Conservation (phyloP, 2,888 invertebrate species). For the Leucoma salicis region DNA sequence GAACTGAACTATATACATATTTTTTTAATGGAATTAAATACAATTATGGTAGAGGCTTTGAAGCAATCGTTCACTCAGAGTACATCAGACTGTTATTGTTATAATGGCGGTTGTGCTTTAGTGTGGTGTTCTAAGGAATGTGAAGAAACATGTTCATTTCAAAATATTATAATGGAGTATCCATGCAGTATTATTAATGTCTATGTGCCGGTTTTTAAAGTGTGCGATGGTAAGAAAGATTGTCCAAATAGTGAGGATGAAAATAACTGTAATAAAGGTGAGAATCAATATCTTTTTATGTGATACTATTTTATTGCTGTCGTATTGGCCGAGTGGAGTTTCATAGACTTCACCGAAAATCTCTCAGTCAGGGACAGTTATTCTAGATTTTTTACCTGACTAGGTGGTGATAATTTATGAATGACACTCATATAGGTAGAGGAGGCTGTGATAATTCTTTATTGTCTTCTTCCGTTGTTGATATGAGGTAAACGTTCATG, state of each 20-base stretch:
- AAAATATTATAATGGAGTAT: conserved; percentile 48
- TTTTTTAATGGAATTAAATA: conserved; percentile 46
- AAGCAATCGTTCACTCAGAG: conserved; percentile 59
- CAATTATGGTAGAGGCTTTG: conserved; percentile 51
- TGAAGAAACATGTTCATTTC: conserved; percentile 47
- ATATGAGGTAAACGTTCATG: no score
- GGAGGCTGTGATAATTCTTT: no score
- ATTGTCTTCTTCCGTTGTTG: no score
- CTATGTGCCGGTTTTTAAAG: conserved; percentile 36
- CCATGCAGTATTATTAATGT: conserved; percentile 39
- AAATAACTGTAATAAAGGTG: conserved; percentile 51
- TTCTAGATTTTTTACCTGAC: no score
- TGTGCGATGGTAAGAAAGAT: conserved; percentile 57
- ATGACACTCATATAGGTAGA: no score
- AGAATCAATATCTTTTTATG: conserved; percentile 4
- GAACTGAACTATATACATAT: conserved; percentile 43
- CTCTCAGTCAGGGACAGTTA: no score
- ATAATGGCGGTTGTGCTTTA: conserved; percentile 41
- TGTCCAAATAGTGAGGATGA: conserved; percentile 62
- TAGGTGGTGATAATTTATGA: no score
- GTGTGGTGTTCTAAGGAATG: conserved; percentile 49
- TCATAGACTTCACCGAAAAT: no score
- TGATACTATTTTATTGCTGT: no score
- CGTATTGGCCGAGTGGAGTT: no score
- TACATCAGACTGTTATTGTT: conserved; percentile 52